Conservation (phyloP, 2,888 invertebrate genomes). For the Platerodrilus igneus region DNA sequence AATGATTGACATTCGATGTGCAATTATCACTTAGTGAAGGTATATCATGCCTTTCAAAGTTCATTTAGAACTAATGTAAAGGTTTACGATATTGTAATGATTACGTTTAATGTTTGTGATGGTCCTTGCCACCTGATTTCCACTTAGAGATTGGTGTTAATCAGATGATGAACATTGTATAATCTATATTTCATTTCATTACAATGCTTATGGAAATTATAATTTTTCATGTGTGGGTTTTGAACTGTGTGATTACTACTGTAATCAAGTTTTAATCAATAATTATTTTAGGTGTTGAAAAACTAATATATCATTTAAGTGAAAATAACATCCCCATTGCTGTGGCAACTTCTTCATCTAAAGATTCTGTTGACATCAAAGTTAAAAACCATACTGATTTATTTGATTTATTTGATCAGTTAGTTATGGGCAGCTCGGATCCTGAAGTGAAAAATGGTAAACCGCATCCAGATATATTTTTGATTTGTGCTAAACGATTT, state of each 20-base stretch:
- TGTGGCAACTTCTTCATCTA: slow-evolving; percentile 63
- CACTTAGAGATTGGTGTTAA: no score
- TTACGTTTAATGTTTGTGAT: no score
- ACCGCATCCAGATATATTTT: slow-evolving; percentile 66
- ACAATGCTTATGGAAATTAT: background rate
- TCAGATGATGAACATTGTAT: no score
- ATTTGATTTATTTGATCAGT: slow-evolving; percentile 54
- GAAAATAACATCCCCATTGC: slow-evolving; percentile 60
- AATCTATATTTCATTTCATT: background rate
- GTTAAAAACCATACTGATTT: slow-evolving; percentile 50
- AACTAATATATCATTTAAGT: slow-evolving; percentile 58
- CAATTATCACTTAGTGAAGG: no score
- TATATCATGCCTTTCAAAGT: no score
- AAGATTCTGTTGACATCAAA: slow-evolving; percentile 54
- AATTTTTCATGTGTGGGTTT: no score
- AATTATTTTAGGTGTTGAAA: slow-evolving; percentile 52
- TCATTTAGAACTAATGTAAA: no score
- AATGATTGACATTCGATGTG: no score
- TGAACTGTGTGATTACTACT: no score
- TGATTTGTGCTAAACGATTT: slow-evolving; percentile 59
- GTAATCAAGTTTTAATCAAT: background rate
- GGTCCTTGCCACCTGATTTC: no score
- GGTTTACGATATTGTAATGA: no score
- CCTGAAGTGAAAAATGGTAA: slow-evolving; percentile 66
- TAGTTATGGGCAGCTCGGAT: slow-evolving; percentile 61